Percentiles rank a stretch among this genome's conserved stretches.
phyloP scores from a whole-genome alignment of 2,888 invertebrate species.

The Rhimphoctona megacephalus region DNA sequence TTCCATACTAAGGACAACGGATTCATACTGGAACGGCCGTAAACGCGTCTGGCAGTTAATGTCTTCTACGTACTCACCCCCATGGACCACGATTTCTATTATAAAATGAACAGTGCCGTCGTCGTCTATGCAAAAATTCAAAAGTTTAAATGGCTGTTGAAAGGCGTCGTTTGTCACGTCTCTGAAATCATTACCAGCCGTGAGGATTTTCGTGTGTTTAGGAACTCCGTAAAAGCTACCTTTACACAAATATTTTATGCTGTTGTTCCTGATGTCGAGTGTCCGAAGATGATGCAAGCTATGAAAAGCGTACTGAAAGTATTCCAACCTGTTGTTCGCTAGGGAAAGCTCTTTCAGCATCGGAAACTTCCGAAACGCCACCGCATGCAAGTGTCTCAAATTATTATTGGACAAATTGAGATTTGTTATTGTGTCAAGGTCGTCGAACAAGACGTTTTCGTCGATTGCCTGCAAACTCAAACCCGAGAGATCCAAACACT shows the following conservation, averaged over 20 bases:
- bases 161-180: slow-evolving; percentile 31
- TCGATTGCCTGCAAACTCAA: slow-evolving; percentile 67
- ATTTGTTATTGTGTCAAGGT: slow-evolving; percentile 41
- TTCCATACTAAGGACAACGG: slow-evolving; percentile 47
- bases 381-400: slow-evolving; percentile 69
- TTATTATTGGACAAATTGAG: slow-evolving; percentile 74
- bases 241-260: slow-evolving; percentile 62
- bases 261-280: slow-evolving; percentile 74
- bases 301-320: slow-evolving; percentile 59
- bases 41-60: slow-evolving; percentile 66
- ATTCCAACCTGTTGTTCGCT: slow-evolving; percentile 58
- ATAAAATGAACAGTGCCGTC: slow-evolving; percentile 68
- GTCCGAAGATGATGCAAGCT: slow-evolving; percentile 70
- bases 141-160: slow-evolving; percentile 21
- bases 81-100: slow-evolving; percentile 17
- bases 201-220: slow-evolving; percentile 42
- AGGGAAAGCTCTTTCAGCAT: slow-evolving; percentile 72
- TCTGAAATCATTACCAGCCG: slow-evolving; percentile 57
- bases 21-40: neutral
- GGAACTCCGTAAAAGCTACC: slow-evolving; percentile 73
- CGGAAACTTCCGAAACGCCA: slow-evolving; percentile 66
- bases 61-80: neutral
- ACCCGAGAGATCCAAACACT: slow-evolving; percentile 70
- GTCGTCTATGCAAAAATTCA: slow-evolving; percentile 72
- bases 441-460: neutral